phyloP scores from a whole-genome alignment of 2,888 invertebrate genomes.

The Eustalomyia histrio region DNA sequence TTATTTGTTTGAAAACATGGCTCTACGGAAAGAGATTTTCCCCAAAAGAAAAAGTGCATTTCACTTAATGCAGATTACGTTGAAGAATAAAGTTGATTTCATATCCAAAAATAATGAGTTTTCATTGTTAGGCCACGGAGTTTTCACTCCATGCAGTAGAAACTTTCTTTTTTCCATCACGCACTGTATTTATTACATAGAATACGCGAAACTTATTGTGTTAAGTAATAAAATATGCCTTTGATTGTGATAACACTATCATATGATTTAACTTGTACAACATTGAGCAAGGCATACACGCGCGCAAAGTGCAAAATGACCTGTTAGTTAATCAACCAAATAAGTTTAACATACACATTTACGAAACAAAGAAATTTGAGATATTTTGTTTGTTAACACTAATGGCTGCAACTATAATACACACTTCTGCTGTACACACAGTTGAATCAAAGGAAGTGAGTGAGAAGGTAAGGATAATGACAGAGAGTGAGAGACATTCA shows the following conservation, averaged over 20 bases:
- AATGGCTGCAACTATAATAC: conserved; percentile 19
- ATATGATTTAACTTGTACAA: conserved; percentile 21
- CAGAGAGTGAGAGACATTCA: not conserved
- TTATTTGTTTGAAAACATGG: too few species aligned
- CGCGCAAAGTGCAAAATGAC: conserved; percentile 32
- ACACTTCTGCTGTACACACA: not conserved
- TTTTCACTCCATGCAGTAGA: too few species aligned
- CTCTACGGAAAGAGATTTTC: too few species aligned
- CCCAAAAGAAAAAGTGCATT: too few species aligned
- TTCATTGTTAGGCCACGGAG: too few species aligned
- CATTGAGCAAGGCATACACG: conserved; percentile 20
- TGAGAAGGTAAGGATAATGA: not conserved
- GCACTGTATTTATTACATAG: not conserved
- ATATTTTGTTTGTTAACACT: conserved; percentile 18
- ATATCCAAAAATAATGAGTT: too few species aligned
- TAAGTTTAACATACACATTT: conserved; percentile 2
- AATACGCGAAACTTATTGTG: not conserved
- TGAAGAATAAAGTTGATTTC: too few species aligned
- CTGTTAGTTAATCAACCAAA: conserved; percentile 27
- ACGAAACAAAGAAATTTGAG: conserved; percentile 29
- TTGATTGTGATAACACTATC: conserved; percentile 19
- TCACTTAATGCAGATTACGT: too few species aligned
- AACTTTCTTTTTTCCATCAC: not conserved
- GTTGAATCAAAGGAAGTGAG: not conserved
- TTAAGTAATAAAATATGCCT: conserved; percentile 24